Evolutionary conservation across 2,888 invertebrate species (phyloP).

Genomic region (Chrysodeixis includens): DNA sequence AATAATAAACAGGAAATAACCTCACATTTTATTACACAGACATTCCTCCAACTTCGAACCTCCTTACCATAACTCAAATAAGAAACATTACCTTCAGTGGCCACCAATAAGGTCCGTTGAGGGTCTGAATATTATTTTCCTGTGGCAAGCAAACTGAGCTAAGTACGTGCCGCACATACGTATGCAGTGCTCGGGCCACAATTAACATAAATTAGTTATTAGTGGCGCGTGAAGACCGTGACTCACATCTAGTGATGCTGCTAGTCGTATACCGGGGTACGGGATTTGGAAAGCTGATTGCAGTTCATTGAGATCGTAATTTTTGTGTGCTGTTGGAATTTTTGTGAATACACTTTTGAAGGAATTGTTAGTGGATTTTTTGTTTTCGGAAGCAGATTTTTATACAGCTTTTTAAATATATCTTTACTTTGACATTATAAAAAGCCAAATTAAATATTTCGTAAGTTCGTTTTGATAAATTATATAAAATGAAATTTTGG

Average conservation of each 20-base stretch:
- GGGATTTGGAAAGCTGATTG: constrained; percentile 21
- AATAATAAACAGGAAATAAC: background rate
- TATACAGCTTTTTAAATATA: no score
- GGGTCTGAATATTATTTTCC: constrained; percentile 61
- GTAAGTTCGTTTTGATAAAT: no score
- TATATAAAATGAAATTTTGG: no score
- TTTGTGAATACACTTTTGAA: background rate
- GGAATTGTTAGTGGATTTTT: no score
- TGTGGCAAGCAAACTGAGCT: constrained; percentile 69
- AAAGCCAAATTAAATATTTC: no score
- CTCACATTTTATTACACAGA: background rate
- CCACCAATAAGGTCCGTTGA: constrained; percentile 53
- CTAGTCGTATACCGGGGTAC: background rate
- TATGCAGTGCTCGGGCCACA: constrained; percentile 71
- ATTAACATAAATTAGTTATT: constrained; percentile 87
- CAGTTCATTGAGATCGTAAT: background rate
- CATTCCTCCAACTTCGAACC: background rate
- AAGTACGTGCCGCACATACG: constrained; percentile 82
- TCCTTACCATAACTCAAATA: constrained; percentile 40
- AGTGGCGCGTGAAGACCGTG: constrained; percentile 87
- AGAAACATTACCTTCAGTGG: constrained; percentile 39
- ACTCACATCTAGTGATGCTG: constrained; percentile 68
- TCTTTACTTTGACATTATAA: no score
- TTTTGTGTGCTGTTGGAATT: background rate
- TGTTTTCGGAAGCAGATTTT: no score